Conservation (phyloP, 1,140 invertebrate species). For the Plectus sambesii region DNA sequence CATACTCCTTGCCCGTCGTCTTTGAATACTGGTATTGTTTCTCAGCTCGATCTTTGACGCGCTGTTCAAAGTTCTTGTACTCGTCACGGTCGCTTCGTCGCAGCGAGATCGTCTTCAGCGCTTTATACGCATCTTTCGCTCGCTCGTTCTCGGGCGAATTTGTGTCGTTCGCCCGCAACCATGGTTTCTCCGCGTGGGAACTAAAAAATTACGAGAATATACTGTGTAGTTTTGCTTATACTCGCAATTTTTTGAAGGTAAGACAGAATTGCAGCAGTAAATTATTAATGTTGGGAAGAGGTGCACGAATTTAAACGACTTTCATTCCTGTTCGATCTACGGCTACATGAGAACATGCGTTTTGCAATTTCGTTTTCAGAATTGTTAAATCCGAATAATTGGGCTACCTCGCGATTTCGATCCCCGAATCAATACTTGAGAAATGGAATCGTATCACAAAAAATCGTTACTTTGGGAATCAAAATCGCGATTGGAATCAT, state of each 20-base stretch:
- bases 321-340: neutral
- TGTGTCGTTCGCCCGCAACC: slow-evolving; percentile 68
- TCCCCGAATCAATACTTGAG: no score
- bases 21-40: slow-evolving; percentile 63
- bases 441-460: no score
- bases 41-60: slow-evolving; percentile 65
- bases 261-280: slow-evolving; percentile 1
- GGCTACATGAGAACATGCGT: slow-evolving; percentile 5
- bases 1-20: slow-evolving; percentile 50
- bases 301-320: neutral
- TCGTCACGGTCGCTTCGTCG: slow-evolving; percentile 63
- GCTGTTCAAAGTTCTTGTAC: slow-evolving; percentile 58
- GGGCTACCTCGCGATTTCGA: no score
- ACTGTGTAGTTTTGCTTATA: neutral
- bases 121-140: slow-evolving; percentile 73
- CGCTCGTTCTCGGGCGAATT: slow-evolving; percentile 57
- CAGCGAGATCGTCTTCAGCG: slow-evolving; percentile 76
- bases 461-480: no score
- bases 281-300: slow-evolving; percentile 9
- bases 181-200: slow-evolving; percentile 57
- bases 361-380: slow-evolving; percentile 11
- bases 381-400: slow-evolving; percentile 5
- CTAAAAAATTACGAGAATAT: slow-evolving; percentile 40
- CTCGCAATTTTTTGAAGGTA: no score
- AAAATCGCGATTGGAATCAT: no score